Conservation (phyloP, 2,888 invertebrate genomes). For the Heliconius charithonia region DNA sequence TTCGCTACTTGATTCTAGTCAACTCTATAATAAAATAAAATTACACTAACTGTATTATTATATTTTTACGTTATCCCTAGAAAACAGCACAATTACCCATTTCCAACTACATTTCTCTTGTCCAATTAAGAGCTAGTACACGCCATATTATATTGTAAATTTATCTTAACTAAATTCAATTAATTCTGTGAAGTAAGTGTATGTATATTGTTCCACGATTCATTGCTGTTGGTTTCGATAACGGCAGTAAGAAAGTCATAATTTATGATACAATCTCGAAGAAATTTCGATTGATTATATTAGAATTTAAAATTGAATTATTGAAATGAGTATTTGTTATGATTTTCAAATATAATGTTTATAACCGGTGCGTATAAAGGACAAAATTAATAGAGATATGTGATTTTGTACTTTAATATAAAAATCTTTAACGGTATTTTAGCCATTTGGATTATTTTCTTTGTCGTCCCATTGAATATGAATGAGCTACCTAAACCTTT, state of each 20-base stretch:
- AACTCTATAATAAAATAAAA: too few relatives aligned
- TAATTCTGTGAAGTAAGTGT: neutral
- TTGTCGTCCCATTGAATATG: conserved; percentile 11
- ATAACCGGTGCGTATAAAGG: neutral
- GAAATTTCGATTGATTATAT: conserved; percentile 10
- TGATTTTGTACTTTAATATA: neutral
- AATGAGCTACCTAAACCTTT: conserved; percentile 41
- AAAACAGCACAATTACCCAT: too few relatives aligned
- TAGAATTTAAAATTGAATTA: conserved; percentile 9
- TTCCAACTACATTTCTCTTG: neutral
- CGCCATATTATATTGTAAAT: conserved; percentile 11
- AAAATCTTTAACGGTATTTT: conserved; percentile 16
- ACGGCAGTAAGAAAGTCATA: conserved; percentile 16
- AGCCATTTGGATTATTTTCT: conserved; percentile 30
- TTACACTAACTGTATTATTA: too few relatives aligned
- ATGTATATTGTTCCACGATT: conserved; percentile 1
- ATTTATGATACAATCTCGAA: conserved; percentile 15
- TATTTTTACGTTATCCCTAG: too few relatives aligned
- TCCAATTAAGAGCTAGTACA: conserved; percentile 1
- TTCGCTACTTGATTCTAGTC: too few relatives aligned
- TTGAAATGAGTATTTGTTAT: neutral
- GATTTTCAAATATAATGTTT: neutral
- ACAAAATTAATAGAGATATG: neutral
- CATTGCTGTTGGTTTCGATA: neutral
- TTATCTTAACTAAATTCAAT: conserved; percentile 27